A percentile compares a stretch with the other conserved stretches of the same genome.
These are phyloP conservation scores for Drosophila heteroneura DNA, from an alignment of 2,888 invertebrate genomes.

Conservation along the genomic window DNA sequence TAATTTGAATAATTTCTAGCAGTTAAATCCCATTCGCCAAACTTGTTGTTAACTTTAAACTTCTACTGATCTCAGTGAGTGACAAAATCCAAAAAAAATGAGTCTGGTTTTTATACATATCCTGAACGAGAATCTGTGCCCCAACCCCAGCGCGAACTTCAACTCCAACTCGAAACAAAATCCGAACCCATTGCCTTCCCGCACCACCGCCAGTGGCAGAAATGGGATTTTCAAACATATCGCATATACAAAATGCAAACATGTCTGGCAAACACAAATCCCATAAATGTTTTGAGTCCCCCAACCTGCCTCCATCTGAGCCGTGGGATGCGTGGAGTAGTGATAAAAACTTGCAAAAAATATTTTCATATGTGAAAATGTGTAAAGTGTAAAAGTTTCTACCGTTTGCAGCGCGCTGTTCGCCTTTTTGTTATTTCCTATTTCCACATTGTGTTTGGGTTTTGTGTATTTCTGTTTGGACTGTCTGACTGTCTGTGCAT, in stretches of 20 bases:
- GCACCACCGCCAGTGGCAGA: conserved; percentile 39
- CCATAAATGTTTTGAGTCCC: conserved; percentile 77
- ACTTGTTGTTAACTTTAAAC: conserved; percentile 10
- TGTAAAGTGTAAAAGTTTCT: conserved; percentile 75
- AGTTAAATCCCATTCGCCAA: neutral
- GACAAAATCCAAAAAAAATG: neutral
- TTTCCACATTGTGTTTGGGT: conserved; percentile 61
- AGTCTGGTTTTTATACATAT: conserved; percentile 12
- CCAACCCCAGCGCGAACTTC: conserved; percentile 1
- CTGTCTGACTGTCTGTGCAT: conserved; percentile 21
- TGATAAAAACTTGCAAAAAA: conserved; percentile 75
- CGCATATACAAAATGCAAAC: conserved; percentile 80
- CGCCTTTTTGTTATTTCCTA: conserved; percentile 55
- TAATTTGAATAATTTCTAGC: conserved; percentile 11
- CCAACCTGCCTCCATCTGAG: neutral
- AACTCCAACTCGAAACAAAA: conserved; percentile 7
- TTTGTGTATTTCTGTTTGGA: conserved; percentile 41
- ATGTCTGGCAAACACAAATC: conserved; percentile 83
- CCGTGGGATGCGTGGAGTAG: conserved; percentile 40
- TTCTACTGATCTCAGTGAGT: neutral
- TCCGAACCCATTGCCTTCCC: conserved; percentile 9
- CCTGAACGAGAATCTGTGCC: conserved; percentile 14
- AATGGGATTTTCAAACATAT: conserved; percentile 78
- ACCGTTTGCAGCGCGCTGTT: conserved; percentile 36
- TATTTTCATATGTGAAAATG: conserved; percentile 79